Conservation (phyloP, 2,797 vertebrate genomes). For the Myotis findleyi region DNA sequence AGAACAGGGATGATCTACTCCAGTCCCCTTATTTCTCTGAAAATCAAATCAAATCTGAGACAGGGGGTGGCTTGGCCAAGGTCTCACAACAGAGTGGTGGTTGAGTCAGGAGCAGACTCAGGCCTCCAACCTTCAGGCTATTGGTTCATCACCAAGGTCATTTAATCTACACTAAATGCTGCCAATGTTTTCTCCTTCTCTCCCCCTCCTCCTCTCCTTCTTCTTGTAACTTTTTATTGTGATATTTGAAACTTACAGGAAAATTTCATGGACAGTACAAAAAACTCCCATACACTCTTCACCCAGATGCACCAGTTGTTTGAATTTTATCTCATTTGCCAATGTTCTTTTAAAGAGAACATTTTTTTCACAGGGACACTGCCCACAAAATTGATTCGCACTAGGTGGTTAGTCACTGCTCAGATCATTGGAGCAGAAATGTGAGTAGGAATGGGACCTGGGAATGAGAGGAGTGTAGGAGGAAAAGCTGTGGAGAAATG, state of each 20-base stretch:
- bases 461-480: not conserved
- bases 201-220: not conserved
- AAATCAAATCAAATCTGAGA: not conserved
- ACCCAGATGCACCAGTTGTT: not conserved
- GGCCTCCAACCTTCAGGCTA: not conserved
- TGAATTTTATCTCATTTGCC: not conserved
- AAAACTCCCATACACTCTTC: not conserved
- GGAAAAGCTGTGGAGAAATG: not conserved
- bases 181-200: not conserved
- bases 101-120: not conserved
- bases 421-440: not conserved
- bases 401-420: slow-evolving; percentile 48
- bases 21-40: not conserved
- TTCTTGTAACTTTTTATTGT: not conserved
- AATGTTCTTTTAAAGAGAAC: slow-evolving; percentile 53
- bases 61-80: not conserved
- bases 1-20: not conserved
- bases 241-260: not conserved
- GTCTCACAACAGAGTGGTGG: not conserved
- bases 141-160: not conserved
- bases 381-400: not conserved
- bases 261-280: not conserved
- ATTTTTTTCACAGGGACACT: not conserved
- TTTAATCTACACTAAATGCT: not conserved
- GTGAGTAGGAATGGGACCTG: not conserved